Base-by-base conservation (phyloP, 2,888 invertebrate genomes). In the Ctenicera cuprea region DNA sequence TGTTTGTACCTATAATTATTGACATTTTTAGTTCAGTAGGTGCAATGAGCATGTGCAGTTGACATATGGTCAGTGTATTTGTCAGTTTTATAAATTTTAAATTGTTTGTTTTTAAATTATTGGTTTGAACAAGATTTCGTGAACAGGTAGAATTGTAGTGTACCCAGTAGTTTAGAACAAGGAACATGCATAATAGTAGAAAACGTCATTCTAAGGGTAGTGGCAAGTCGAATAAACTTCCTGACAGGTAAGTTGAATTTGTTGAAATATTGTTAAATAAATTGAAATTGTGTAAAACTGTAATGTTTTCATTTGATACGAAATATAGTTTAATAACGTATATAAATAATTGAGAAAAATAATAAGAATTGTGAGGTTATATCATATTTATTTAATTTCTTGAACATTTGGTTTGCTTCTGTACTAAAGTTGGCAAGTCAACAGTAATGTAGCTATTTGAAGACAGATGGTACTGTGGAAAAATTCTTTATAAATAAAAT, bases 31-130 rank as follows among this genome's bases (percentile, higher is more conserved):
- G 54, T 14, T 16, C 4, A 30, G 54, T 26, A 26, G 9, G 0
- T 16, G n/a, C 12, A 16, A 14, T 12, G 48, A 33, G 48, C 64
- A 64, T 41, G 48, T 64, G 45, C 64, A 64, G 45, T 38, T 64
- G 43, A 54, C 54, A 54, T 30, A 54, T 54, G 54, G 54, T 54
- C 1, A 8, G 54, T 54, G 8, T 50, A 22, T 50, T 20, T n/a
- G 11, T 1, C 12, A 50, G 22, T 22, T 50, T 22, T 50, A 26
- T 50, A 50, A 50, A 33, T 54, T 54, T 14, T 30, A 12, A 30
- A n/a, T 0, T 52, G 4, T 11, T 26, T 45, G 14, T n/a, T 54
- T 33, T 14, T 33, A n/a, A 54, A 4, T 30, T 30, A 30, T 54
- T 54, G 7, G 8, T 3, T 30, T 14, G 14, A 14, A 33, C 33